Evolutionary conservation across 1,140 invertebrate genomes (phyloP), one percentile per base, ranked within the genome.

Genomic region (Trichonephila inaurata): DNA sequence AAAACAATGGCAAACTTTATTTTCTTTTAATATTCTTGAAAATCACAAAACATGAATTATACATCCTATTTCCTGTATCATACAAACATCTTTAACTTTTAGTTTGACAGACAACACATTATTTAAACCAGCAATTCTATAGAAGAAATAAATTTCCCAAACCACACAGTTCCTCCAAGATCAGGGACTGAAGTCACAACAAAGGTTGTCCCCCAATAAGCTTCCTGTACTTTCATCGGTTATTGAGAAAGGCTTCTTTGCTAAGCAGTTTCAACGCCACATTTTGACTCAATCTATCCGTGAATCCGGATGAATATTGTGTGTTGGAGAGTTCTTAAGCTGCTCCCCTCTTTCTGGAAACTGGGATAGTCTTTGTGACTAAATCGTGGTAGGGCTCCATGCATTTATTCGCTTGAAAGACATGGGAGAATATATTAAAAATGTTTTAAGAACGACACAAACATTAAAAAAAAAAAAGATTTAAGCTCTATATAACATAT

Each of bases 201-300:
- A 72, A 72, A 72, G 24, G 69, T 33, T 72, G 28, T 72, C 24
- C 28, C 24, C 24, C 69, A 72, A 72, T 72, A 72, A 72, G 69
- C 14, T 72, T 72, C 69, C 69, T 24, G 62, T 18, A 19, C 62
- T 64, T 64, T 19, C 62, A 64, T 64, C 51, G 64, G 64, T 14
- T 72, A 28, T 72, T 72, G 7, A 72, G 28, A 16, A n/a, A 14
- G 16, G 14, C 16, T 72, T 72, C 69, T 7, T n/a, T 72, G n/a
- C 69, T 24, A 24, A 72, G 14, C 28, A 72, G 28, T 72, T 72
- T 72, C 28, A 28, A n/a, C 28, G 69, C 24, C 69, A 16, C 24
- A 33, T 72, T 72, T 28, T 33, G 69, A 0, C 1, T 14, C 69
- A 28, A 28, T 72, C 24, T 72, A 72, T 72, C 24, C 69, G 28